A percentile compares a stretch with the other conserved stretches of the same genome.
Conservation (phyloP, 2,113 vertebrate species). For the Terrapene triunguis region DNA sequence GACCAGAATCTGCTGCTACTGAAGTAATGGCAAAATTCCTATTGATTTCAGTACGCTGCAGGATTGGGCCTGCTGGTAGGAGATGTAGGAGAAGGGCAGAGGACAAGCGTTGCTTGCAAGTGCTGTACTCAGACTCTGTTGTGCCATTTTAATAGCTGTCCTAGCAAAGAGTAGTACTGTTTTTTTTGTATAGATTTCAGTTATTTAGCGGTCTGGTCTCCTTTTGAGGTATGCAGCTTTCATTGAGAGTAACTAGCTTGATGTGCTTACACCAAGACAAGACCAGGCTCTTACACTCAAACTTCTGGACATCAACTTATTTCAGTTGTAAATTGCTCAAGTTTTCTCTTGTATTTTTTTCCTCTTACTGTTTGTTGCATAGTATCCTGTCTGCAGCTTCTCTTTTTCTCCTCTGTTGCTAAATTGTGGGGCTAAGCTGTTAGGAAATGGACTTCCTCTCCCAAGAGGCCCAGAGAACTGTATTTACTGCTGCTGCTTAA, state of each 20-base stretch:
- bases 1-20: neutral
- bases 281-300: rapidly evolving
- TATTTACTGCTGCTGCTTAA: neutral
- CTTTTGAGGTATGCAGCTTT: rapidly evolving
- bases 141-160: neutral
- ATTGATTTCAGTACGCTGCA: neutral
- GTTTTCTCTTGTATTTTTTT: constrained; percentile 20
- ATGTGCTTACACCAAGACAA: neutral
- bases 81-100: neutral
- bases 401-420: constrained; percentile 54
- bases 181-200: neutral
- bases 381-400: constrained; percentile 40
- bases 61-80: neutral
- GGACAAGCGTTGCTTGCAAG: neutral
- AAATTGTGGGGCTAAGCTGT: constrained; percentile 27
- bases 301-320: neutral
- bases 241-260: rapidly evolving
- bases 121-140: rapidly evolving
- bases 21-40: neutral
- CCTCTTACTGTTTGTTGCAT: constrained; percentile 36
- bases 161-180: neutral
- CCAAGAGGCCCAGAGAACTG: neutral
- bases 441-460: constrained; percentile 48
- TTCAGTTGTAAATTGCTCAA: constrained; percentile 61
- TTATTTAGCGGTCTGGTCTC: neutral